Evolutionary conservation across 2,888 invertebrate genomes (phyloP), one percentile per base, ranked within the genome.

Genomic region (Drosophila phalerata): DNA sequence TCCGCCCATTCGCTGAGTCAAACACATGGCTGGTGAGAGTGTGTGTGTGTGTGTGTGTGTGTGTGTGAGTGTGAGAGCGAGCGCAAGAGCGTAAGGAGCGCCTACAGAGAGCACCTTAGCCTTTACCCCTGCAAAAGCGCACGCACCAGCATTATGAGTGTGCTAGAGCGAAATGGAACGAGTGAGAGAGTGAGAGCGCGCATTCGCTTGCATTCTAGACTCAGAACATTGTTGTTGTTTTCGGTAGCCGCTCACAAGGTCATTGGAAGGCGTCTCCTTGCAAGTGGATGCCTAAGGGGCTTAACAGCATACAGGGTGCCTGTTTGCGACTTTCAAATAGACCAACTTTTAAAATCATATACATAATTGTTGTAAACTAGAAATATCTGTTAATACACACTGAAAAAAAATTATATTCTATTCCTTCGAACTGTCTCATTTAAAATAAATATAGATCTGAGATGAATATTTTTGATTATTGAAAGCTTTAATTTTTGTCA

Each of bases 251-350:
- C 55, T 51, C 42, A 61, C 90, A 91, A 90, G 91, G 91, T 74
- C 85, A 90, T 65, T 85, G 91, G 90, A 90, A 91, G 51, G 32
- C 48, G 69, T 67, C 71, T 75, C 67, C 75, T 69, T 79, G 61
- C 32, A 57, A 58, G 28, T 58, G 65, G 72, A 72, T 84, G 72
- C 69, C 45, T 60, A 72, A 77, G 79, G 71, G 73, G 73, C 72
- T 80, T 69, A 73, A 6, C 64, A n/a, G 6, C 9, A 51, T 68
- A 80, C 77, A 77, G 86, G 85, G 86, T 80, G 73, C 13, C 34
- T 17, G 1, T 6, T 9, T n/a, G 13, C 38, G 52, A 11, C 5
- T 30, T 5, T 34, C 30, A 28, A 55, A 3, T 34, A 37, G 19
- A 34, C 6, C 30, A 30, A 30, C 30, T 10, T 28, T 0, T 28